Base-by-base conservation (phyloP, 2,797 vertebrate species). In the Molossus molossus region DNA sequence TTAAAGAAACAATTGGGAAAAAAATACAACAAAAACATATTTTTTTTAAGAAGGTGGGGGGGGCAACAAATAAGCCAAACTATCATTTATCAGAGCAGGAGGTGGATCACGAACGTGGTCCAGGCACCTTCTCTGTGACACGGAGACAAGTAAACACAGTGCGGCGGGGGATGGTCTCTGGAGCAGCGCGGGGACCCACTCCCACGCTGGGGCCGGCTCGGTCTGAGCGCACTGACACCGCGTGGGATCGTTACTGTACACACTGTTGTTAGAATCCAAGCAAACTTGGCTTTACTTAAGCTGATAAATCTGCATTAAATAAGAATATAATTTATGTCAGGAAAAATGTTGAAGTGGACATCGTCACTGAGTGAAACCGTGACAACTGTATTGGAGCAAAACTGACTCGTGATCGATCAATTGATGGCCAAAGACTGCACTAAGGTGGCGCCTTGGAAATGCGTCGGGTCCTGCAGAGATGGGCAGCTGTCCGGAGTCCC, bases 1-100 rank as follows among this genome's bases (percentile, higher is more conserved):
- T 45, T 45, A 45, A 45, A 45, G 40, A 45, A 45, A 45, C 40
- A 45, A 45, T 45, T 45, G 40, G 40, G 40, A 45, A 45, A 45
- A 45, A 45, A 45, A 45, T 45, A 45, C 3, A 45, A 45, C 40
- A 45, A 45, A 45, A 45, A 45, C 40, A 45, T 45, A 45, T 45
- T 33, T 33, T 33, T 33, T 33, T 33, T 33, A 80, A 58, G 55
- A 69, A 87, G 72, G 23, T 23, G 10, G 27, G 48, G 21, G 83
- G 67, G 2, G 45, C 10, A 20, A 1, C 13, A 53, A 6, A 0
- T 0, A 3, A 77, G 37, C 91, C 37, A 40, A 69, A 90, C 2
- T 53, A 57, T 53, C 69, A 76, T 40, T 60, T n/a, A 67, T 40
- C 76, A 14, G 6, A 81, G 80, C 18, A 48, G 50, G 50, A 65